Base-by-base conservation (phyloP, 2,888 invertebrate genomes). In the Stegana nigrithorax region DNA sequence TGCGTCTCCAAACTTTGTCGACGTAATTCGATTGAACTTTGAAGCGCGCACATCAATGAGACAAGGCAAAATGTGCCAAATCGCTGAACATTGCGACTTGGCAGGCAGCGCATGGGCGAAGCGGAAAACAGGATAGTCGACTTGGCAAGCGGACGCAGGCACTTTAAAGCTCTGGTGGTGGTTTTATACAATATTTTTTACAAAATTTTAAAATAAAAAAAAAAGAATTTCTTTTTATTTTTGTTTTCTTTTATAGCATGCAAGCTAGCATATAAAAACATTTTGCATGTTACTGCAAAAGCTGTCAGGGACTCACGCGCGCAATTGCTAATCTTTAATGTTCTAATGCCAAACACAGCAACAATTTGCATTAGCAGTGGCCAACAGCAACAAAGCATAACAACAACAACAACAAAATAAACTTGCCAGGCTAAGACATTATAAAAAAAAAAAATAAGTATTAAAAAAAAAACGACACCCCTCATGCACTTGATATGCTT, bases 11-110 rank as follows among this genome's bases (percentile, higher is more conserved):
- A n/a, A n/a, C n/a, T n/a, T 21, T 14, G 36, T 36, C 12, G 8
- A 17, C 19, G 23, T 55, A 55, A 55, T 55, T 55, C 53, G 36
- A 55, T 55, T 55, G 53, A 55, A 55, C 53, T 55, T 55, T 14
- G 51, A 19, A 27, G 51, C 29, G 19, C 32, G 10, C 39, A 17
- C 39, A 39, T 39, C 39, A 39, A 39, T 39, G 39, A 39, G 17
- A 17, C 39, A 14, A 14, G 17, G 14, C 29, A 29, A 39, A 1
- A 39, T n/a, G 10, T 36, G 36, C 36, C 36, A 36, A 36, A n/a
- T 36, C 36, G 36, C 36, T 23, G 23, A 47, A 47, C 47, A 47
- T 14, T 23, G 8, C 4, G 4, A 8, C 39, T n/a, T 10, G n/a
- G n/a, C 32, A 32, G n/a, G 10, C 8, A 32, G 10, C 8, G 12